Base-by-base conservation (phyloP, 37 sponge, comb jelly and placozoan species). In the Ephydatia muelleri region DNA sequence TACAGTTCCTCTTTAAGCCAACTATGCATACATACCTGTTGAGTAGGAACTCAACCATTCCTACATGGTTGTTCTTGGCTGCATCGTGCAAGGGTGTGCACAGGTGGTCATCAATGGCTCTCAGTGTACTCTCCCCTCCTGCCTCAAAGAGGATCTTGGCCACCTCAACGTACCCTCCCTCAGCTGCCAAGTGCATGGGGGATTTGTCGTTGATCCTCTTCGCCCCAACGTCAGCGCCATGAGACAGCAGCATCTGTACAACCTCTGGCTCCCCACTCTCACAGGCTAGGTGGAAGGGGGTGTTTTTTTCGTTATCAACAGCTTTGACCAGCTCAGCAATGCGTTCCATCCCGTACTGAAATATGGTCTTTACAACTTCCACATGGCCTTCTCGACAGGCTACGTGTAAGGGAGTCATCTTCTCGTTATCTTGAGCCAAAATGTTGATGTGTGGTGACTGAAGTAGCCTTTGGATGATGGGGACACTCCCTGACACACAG, bases 181-280 rank as follows among this genome's bases (percentile, higher is more conserved):
- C 37, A 73, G 96, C 92, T 16, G 96, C 92, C 6, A 95, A 33
- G 68, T 95, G 96, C n/a, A 95, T 49, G 31, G 96, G 80, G 13
- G 87, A 37, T 38, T 82, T 82, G 13, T 85, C 92, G 72, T 85
- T 35, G 26, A 48, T 84, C 66, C 80, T 89, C 48, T 70, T 38
- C 22, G 72, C 94, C 37, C 38, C 47, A 38, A 81, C 76, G 67
- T 80, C 78, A 29, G 85, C 85, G 5, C 66, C 33, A 68, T 72
- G 33, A 3, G 72, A 30, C 3, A 92, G 33, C 0, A 86, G 70
- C 19, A 89, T 29, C 69, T 75, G 38, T n/a, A 87, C 89, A 29
- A 86, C 82, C 39, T 91, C 94, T 28, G 49, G 67, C 8, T 80
- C 30, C 21, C 95, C 95, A 71, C 86, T 88, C 66, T 85, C 83